phyloP scores from a whole-genome alignment of 2,888 invertebrate species.

The Eristalinus sepulchralis region DNA sequence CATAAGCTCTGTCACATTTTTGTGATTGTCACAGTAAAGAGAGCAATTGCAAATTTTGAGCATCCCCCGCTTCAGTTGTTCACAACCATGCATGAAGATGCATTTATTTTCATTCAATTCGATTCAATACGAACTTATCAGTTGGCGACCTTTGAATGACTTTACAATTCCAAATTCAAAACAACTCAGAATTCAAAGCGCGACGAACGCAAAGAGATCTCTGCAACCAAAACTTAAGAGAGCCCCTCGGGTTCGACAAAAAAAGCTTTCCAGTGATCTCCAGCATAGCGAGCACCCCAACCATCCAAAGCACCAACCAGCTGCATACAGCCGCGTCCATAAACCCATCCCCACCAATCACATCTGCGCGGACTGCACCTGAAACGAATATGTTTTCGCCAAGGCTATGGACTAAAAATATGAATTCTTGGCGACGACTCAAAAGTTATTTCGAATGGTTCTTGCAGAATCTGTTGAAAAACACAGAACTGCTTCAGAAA shows the following conservation, averaged over 20 bases:
- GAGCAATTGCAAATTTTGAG: too few species aligned
- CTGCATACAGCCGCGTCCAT: not conserved
- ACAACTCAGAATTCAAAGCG: not conserved
- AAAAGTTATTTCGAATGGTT: not conserved
- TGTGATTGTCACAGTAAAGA: too few species aligned
- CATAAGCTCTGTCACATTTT: too few species aligned
- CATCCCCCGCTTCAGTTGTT: too few species aligned
- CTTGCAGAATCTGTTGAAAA: not conserved
- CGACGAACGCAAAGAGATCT: not conserved
- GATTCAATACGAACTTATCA: not conserved
- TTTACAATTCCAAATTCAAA: not conserved
- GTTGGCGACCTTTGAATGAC: not conserved
- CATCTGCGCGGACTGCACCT: not conserved
- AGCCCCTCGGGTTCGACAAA: not conserved
- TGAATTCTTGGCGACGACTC: constrained; percentile 15
- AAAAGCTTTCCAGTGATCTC: constrained; percentile 25
- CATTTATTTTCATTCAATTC: too few species aligned
- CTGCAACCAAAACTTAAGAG: not conserved
- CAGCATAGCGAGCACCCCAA: constrained; percentile 11
- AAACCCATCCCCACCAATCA: not conserved
- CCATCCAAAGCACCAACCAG: not conserved
- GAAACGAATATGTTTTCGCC: not conserved
- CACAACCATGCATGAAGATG: too few species aligned
- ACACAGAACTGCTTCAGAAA: not conserved
- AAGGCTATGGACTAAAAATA: not conserved